phyloP scores from a whole-genome alignment of 2,888 invertebrate species.

The Molorchus minor region DNA sequence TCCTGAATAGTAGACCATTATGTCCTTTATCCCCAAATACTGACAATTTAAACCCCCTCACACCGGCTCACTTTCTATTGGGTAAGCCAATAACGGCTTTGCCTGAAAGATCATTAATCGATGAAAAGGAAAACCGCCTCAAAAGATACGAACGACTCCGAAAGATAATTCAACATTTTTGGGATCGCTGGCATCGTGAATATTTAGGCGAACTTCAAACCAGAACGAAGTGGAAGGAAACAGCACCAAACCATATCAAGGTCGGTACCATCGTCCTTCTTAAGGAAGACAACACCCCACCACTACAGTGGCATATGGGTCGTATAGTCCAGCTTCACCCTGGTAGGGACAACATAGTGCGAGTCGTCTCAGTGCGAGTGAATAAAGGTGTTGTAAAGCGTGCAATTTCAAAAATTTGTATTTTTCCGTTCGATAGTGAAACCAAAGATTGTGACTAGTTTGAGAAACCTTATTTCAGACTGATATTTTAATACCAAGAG shows the following conservation, averaged over 20 bases:
- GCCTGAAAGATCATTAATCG: not conserved
- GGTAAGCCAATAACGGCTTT: not conserved
- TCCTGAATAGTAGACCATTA: not conserved
- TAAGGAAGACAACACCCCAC: slow-evolving; percentile 9
- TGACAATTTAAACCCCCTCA: slow-evolving; percentile 5
- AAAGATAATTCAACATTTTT: slow-evolving; percentile 28
- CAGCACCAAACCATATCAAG: not conserved
- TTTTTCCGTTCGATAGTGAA: slow-evolving; percentile 9
- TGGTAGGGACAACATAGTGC: not conserved
- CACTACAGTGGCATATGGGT: slow-evolving; percentile 5
- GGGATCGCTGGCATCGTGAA: slow-evolving; percentile 28
- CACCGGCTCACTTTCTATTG: not conserved
- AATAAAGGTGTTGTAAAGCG: not conserved
- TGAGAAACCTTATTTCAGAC: too few species aligned
- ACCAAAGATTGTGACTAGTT: not conserved
- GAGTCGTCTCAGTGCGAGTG: not conserved
- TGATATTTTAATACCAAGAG: too few species aligned
- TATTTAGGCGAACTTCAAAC: slow-evolving; percentile 31
- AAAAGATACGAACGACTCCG: slow-evolving; percentile 9
- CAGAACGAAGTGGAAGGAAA: slow-evolving; percentile 27
- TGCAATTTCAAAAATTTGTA: slow-evolving; percentile 5
- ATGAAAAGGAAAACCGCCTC: not conserved
- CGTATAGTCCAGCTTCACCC: not conserved
- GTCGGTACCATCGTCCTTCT: slow-evolving; percentile 1
- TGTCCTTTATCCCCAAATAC: not conserved